Evolutionary conservation across 2,888 invertebrate species (phyloP).

Genomic region (Chromoteleia sp.): DNA sequence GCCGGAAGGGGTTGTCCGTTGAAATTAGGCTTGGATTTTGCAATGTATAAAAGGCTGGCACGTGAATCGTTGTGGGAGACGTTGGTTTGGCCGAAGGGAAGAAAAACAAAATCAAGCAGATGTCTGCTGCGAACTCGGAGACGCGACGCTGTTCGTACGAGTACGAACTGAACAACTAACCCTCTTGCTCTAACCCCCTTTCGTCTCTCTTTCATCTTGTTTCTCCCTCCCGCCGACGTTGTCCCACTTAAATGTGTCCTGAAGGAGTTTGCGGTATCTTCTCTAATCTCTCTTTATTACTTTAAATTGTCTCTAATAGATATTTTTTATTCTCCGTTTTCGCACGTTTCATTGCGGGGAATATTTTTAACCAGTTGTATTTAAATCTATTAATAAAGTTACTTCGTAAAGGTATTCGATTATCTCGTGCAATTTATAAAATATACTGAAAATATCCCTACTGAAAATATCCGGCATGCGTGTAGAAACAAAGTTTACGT

Average conservation of each 20-base stretch:
- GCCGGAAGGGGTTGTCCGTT: constrained; percentile 66
- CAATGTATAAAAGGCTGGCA: constrained; percentile 53
- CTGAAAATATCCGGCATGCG: too few species aligned
- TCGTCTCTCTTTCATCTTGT: constrained; percentile 49
- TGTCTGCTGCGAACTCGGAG: constrained; percentile 71
- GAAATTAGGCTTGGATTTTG: constrained; percentile 70
- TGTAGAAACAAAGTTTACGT: too few species aligned
- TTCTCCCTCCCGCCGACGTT: constrained; percentile 38
- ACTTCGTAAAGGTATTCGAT: not conserved
- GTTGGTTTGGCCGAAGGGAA: constrained; percentile 57
- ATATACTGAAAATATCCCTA: too few species aligned
- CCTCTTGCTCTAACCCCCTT: constrained; percentile 66
- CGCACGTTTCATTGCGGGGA: not conserved
- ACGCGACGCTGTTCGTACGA: constrained; percentile 32
- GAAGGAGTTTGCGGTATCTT: constrained; percentile 43
- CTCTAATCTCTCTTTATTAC: constrained; percentile 43
- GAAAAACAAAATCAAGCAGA: constrained; percentile 74
- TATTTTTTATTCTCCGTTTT: not conserved
- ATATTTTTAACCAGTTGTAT: not conserved
- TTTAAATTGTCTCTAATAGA: constrained; percentile 44
- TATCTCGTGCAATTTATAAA: too few species aligned
- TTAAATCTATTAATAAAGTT: not conserved
- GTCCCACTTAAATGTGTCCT: constrained; percentile 65
- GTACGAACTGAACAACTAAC: constrained; percentile 64
- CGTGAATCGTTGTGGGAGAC: constrained; percentile 67